Conservation (phyloP, 92 coral and sea anemone genomes). For the Porites divaricata region DNA sequence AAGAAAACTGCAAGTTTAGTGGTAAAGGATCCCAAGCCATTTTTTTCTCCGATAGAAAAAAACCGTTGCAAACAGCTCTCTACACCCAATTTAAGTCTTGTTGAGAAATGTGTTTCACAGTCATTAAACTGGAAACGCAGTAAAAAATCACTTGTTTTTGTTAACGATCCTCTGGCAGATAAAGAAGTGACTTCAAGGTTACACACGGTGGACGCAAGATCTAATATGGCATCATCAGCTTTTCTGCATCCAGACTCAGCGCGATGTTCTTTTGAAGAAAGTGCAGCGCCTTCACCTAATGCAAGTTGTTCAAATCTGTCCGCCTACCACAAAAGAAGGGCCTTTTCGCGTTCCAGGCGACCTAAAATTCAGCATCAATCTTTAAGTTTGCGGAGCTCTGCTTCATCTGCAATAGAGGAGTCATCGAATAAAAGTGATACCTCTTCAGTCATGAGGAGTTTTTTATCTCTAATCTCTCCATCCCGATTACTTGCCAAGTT, state of each 20-base stretch:
- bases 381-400: conserved; percentile 4
- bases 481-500: conserved; percentile 46
- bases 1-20: not conserved
- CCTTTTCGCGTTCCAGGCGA: not conserved
- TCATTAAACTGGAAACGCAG: conserved; percentile 3
- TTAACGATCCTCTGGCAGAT: not conserved
- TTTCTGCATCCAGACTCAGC: conserved; percentile 40
- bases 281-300: conserved; percentile 2
- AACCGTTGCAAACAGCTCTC: not conserved
- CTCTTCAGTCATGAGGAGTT: conserved; percentile 43
- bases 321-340: not conserved
- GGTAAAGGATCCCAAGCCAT: not conserved
- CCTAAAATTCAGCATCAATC: conserved; percentile 2
- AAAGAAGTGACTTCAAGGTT: not conserved
- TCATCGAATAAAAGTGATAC: conserved; percentile 29
- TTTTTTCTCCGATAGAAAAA: not conserved
- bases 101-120: not conserved
- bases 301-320: not conserved
- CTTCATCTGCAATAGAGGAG: conserved; percentile 25
- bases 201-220: not conserved
- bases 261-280: conserved; percentile 12
- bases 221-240: not conserved
- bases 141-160: not conserved
- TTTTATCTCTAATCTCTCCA: conserved; percentile 70
- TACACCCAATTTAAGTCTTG: conserved; percentile 27